phyloP scores from a whole-genome alignment of 2,888 invertebrate genomes.

The Lasioglossum marginatum region DNA sequence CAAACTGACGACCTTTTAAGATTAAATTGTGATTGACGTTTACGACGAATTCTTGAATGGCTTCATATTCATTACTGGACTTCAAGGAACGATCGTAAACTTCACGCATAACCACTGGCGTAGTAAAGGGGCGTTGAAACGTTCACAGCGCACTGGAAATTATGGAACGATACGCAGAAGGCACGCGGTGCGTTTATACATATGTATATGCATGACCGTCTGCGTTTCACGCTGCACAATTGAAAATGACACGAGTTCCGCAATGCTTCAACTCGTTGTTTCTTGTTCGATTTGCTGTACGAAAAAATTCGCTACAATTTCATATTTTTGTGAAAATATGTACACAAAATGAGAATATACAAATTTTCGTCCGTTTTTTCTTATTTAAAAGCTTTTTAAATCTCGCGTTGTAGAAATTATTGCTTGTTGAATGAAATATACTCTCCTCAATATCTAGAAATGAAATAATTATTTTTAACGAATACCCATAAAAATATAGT shows the following conservation, averaged over 20 bases:
- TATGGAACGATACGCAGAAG: conserved; percentile 42
- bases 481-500: too few relatives aligned
- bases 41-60: background rate
- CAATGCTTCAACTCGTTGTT: background rate
- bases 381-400: background rate
- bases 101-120: background rate
- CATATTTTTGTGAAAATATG: background rate
- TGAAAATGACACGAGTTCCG: conserved; percentile 22
- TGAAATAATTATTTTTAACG: background rate
- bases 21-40: background rate
- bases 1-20: background rate
- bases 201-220: conserved; percentile 8
- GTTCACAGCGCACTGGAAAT: conserved; percentile 40
- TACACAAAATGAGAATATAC: background rate
- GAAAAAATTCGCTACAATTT: conserved; percentile 5
- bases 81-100: conserved; percentile 35
- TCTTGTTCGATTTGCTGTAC: background rate
- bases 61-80: background rate
- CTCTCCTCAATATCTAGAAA: background rate
- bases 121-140: conserved; percentile 21
- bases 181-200: conserved; percentile 8
- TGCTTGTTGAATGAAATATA: background rate
- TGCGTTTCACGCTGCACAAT: conserved; percentile 17
- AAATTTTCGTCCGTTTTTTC: background rate
- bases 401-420: background rate